Percentiles rank a stretch among this genome's conserved stretches.
Evolutionary conservation across 2,113 vertebrate genomes (phyloP).

Genomic region (Pangasianodon hypophthalmus): DNA sequence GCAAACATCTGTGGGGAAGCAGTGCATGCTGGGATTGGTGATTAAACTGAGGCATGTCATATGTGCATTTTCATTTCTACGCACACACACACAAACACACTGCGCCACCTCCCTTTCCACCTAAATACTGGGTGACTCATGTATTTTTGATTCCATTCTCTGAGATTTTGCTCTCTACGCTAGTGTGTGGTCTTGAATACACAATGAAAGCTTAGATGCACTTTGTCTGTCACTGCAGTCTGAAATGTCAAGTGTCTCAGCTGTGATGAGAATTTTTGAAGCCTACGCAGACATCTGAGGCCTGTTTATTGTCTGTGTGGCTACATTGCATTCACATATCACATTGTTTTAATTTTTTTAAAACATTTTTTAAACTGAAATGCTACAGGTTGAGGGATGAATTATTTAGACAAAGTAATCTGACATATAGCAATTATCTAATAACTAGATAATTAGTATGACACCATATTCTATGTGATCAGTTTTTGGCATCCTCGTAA

Average conservation of each 20-base stretch:
- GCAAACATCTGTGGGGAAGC: neutral
- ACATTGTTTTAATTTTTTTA: neutral
- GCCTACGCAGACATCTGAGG: neutral
- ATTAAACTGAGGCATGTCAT: neutral
- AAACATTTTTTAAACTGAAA: neutral
- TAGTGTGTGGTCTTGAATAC: conserved; percentile 44
- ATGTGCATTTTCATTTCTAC: neutral
- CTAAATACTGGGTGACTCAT: conserved; percentile 47
- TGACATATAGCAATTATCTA: neutral
- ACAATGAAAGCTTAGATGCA: conserved; percentile 23
- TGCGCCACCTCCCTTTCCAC: neutral
- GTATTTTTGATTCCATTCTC: conserved; percentile 33
- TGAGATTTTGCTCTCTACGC: conserved; percentile 25
- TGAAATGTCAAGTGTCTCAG: conserved; percentile 49
- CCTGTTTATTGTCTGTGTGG: conserved; percentile 3
- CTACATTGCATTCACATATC: conserved; percentile 13
- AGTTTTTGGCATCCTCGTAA: neutral
- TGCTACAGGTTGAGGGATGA: neutral
- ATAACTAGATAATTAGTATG: neutral
- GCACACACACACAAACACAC: neutral
- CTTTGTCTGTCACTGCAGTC: conserved; percentile 13
- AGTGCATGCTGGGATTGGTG: neutral
- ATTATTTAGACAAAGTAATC: neutral
- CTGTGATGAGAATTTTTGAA: conserved; percentile 25
- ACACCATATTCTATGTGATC: neutral